These are phyloP conservation scores for Hoplodrina ambigua DNA, from an alignment of 2,888 invertebrate species.

Conservation along the genomic window DNA sequence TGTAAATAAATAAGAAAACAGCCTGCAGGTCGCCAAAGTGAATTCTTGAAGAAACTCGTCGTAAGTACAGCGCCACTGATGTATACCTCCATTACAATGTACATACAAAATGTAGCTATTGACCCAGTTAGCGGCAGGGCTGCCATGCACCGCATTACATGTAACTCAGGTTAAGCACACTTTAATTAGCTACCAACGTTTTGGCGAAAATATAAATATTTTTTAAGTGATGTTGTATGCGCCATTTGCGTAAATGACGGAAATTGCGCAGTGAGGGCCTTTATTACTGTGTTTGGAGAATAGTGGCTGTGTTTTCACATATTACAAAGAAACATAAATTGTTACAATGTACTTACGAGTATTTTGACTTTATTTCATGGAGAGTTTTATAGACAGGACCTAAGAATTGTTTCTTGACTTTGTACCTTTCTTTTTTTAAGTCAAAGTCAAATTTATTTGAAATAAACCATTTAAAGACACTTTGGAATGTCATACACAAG, in stretches of 20 bases:
- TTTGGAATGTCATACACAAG: too few species aligned
- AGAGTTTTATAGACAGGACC: neutral
- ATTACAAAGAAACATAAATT: neutral
- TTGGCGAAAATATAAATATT: constrained; percentile 30
- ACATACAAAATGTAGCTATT: constrained; percentile 60
- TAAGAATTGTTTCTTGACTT: neutral
- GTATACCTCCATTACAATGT: constrained; percentile 60
- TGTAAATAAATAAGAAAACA: constrained; percentile 9
- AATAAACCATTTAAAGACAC: too few species aligned
- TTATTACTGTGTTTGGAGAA: constrained; percentile 15
- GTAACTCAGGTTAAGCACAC: constrained; percentile 38
- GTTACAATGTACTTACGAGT: neutral
- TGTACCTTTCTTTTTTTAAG: neutral
- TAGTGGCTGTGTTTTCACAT: neutral
- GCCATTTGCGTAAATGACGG: constrained; percentile 29
- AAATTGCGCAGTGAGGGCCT: constrained; percentile 23
- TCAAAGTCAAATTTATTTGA: too few species aligned
- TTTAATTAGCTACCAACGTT: constrained; percentile 43
- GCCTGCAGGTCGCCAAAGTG: constrained; percentile 31
- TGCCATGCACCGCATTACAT: constrained; percentile 46
- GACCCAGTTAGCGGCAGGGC: constrained; percentile 55
- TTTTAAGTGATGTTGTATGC: constrained; percentile 28
- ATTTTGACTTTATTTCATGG: neutral
- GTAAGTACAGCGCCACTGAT: constrained; percentile 44
- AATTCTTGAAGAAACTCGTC: constrained; percentile 41